A percentile compares a stretch with the other conserved stretches of the same genome.
These are phyloP conservation scores for Acanthosepion pharaonis DNA, from an alignment of 2,888 invertebrate species.

Conservation along the genomic window DNA sequence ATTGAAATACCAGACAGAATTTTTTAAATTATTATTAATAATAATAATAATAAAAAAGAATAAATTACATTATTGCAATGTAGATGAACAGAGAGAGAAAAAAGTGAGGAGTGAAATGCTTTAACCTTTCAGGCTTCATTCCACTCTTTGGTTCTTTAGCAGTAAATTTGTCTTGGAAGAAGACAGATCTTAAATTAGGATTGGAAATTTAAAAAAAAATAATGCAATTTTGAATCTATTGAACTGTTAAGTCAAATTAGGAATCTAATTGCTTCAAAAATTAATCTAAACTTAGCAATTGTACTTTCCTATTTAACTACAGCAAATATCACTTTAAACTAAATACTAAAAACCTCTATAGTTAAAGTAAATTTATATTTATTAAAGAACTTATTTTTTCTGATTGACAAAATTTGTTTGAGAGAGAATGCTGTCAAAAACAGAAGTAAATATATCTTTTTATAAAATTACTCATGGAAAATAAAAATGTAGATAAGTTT, in stretches of 20 bases:
- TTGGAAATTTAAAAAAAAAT: not conserved
- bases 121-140: not conserved
- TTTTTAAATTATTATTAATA: not conserved
- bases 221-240: not conserved
- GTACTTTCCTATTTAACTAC: too few species aligned
- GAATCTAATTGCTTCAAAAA: not conserved
- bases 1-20: not conserved
- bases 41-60: not conserved
- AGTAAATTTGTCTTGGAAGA: too few species aligned
- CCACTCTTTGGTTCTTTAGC: not conserved
- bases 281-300: not conserved
- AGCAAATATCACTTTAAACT: too few species aligned
- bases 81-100: not conserved
- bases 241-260: not conserved
- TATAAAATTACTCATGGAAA: not conserved
- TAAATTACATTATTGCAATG: too few species aligned
- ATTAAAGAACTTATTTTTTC: too few species aligned
- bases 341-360: too few species aligned
- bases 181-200: not conserved
- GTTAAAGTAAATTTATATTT: too few species aligned
- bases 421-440: too few species aligned
- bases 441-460: not conserved
- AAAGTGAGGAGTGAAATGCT: not conserved
- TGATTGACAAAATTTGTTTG: too few species aligned
- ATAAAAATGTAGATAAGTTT: not conserved